phyloP scores from a whole-genome alignment of 2,888 invertebrate genomes.

The Julus scandinavius region DNA sequence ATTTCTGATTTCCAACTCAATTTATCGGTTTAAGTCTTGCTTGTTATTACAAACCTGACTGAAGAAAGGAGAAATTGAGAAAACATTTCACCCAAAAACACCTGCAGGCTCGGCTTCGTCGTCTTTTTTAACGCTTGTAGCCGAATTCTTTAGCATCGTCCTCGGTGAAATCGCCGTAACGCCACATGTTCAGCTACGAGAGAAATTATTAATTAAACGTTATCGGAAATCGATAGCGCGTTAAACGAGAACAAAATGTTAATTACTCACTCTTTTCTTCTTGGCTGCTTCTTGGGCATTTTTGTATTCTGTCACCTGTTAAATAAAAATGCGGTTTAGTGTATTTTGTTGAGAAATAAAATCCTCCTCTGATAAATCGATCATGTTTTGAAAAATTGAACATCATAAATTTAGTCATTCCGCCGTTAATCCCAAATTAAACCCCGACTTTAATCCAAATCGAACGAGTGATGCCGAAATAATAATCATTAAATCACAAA shows the following conservation, averaged over 20 bases:
- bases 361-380: no score
- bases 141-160: slow-evolving; percentile 86
- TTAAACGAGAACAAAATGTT: neutral
- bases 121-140: slow-evolving; percentile 60
- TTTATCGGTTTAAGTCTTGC: neutral
- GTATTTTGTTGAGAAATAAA: neutral
- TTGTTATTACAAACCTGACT: neutral
- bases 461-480: no score
- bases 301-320: slow-evolving; percentile 80
- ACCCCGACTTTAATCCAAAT: no score
- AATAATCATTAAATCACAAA: neutral
- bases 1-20: neutral
- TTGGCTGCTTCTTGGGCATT: slow-evolving; percentile 88
- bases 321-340: slow-evolving; percentile 58
- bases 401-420: no score
- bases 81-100: slow-evolving; percentile 30
- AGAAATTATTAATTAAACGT: slow-evolving; percentile 48
- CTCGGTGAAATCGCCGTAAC: slow-evolving; percentile 98
- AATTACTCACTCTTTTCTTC: slow-evolving; percentile 70
- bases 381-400: no score
- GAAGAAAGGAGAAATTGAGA: slow-evolving; percentile 40
- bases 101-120: neutral
- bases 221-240: neutral
- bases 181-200: slow-evolving; percentile 89
- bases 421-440: no score